Base-by-base conservation (phyloP, 2,888 invertebrate species). In the Nomada fabriciana region DNA sequence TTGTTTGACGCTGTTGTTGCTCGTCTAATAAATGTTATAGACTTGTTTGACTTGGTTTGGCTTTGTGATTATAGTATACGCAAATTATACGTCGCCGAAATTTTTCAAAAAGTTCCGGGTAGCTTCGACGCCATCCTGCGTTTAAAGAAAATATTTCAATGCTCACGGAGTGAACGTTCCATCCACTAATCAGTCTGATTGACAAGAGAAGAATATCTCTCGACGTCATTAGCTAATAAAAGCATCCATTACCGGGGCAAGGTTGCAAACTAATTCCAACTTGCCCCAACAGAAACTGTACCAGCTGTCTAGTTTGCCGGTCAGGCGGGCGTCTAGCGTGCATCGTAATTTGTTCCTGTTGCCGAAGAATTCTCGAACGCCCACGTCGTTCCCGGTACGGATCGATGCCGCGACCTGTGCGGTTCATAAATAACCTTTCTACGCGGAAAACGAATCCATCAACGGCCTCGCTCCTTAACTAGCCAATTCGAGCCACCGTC, bases 371-470 rank as follows among this genome's bases (percentile, higher is more conserved):
- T 59, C 76, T 65, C 60, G 75, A 79, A 82, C 82, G 76, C 79
- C 85, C 84, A 80, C 82, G 76, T 82, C 76, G 87, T 85, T 88
- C 89, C 60, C 74, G 63, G 87, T 82, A 83, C 47, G 60, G 85
- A 83, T 87, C 85, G 77, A 82, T 83, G 70, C 25, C 42, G 71
- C 68, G 52, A 70, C 73, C 60, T 50, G 71, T 57, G 65, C 52
- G 59, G 61, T 83, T 85, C 86, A 79, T 85, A 87, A 88, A 88
- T 88, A 88, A 87, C 71, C 77, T 64, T 81, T 74, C 85, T 85
- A 88, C 85, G 85, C 73, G 81, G 88, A 85, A 85, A 88, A 87
- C 81, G 88, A 87, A 88, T 88, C 87, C 88, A 83, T 88, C 88
- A 86, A 75, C 87, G 68, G 74, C 69, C 79, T 76, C 80, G 82